Base-by-base conservation (phyloP, 2,797 vertebrate genomes). In the Hemibagrus guttatus region DNA sequence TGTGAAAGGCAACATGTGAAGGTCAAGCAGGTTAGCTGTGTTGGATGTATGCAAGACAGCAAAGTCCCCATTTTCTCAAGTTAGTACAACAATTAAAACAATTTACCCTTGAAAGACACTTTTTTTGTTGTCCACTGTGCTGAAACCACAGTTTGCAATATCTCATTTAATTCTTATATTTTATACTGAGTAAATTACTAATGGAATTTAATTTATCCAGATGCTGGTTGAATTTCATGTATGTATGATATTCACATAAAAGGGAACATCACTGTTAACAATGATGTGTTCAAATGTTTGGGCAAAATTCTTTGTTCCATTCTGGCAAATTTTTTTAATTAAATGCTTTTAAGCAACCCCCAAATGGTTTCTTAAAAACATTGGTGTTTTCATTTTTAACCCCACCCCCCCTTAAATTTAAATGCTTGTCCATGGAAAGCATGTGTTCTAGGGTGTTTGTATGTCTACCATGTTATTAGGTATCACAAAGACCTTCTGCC, bases 21-120 rank as follows among this genome's bases (percentile, higher is more conserved):
- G 69, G 81, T 88, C n/a, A 83, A 63, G 35, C 84, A 89, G 88
- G 84, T 89, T 91, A 90, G 64, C 90, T 91, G 71, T 90, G 82
- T 87, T 86, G 84, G 69, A 89, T 63, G 79, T 90, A 90, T 85
- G 82, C 76, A 88, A 89, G 76, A 87, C 89, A 84, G 88, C 84
- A 88, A 89, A 66, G 84, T 89, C 35, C 84, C 85, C 80, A 17
- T 63, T 89, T 83, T 81, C 90, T 75, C 79, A 81, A 90, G 79
- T 89, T 86, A 85, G 91, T 88, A 83, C 85, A 92, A 85, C 92
- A 89, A 94, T 94, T 94, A 93, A 95, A 95, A 86, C 87, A 74
- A 85, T 88, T 89, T 92, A 92, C 74, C 87, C 81, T 89, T 90
- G 13, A 74, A 74, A 82, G 64, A 39, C 26, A 28, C 1, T 17